Percentiles rank a stretch among this genome's conserved stretches.
phyloP scores from a whole-genome alignment of 2,797 vertebrate genomes.

The Lithobates pipiens region DNA sequence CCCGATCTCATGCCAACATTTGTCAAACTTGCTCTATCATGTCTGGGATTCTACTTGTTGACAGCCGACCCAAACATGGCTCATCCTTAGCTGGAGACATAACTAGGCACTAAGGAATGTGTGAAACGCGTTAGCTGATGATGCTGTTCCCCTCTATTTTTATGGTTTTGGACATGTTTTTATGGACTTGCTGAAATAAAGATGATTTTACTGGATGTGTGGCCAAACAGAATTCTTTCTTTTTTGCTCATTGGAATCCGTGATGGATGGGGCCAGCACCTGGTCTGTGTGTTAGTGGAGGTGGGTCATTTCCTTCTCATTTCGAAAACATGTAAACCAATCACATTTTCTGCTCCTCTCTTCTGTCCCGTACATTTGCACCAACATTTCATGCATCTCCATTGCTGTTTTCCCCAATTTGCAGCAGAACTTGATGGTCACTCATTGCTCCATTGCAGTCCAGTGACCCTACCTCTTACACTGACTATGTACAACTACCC shows the following conservation, averaged over 20 bases:
- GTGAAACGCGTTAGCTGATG: too few relatives aligned
- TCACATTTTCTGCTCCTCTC: not conserved
- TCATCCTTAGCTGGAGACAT: not conserved
- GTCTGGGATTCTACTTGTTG: not conserved
- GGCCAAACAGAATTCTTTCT: too few relatives aligned
- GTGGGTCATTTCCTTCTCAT: not conserved
- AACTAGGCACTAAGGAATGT: too few relatives aligned
- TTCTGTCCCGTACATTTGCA: too few relatives aligned
- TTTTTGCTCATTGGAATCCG: too few relatives aligned
- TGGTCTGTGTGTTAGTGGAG: too few relatives aligned
- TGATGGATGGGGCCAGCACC: too few relatives aligned
- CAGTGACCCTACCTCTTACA: not conserved
- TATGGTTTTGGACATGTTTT: too few relatives aligned
- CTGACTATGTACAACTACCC: not conserved
- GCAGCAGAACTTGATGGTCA: not conserved
- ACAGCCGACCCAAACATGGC: not conserved
- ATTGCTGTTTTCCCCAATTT: too few relatives aligned
- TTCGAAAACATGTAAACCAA: not conserved
- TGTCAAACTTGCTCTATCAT: not conserved
- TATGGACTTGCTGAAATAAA: too few relatives aligned
- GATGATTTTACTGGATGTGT: too few relatives aligned
- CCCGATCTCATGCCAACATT: not conserved
- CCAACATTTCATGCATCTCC: not conserved
- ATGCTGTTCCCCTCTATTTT: too few relatives aligned
- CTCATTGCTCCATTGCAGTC: not conserved